Conservation (phyloP, 2,888 invertebrate species). For the Tetanocera ferruginea region DNA sequence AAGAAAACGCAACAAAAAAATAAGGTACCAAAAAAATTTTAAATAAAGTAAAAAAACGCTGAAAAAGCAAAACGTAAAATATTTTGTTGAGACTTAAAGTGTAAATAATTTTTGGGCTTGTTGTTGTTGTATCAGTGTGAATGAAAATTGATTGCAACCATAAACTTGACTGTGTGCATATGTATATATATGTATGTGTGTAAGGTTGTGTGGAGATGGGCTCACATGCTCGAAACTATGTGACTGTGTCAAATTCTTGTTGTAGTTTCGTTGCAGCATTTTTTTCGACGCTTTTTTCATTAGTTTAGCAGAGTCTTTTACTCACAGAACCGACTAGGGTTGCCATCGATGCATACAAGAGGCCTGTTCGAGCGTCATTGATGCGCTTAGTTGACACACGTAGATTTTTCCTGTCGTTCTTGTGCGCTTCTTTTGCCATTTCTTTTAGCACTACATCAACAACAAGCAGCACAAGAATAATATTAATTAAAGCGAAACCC, state of each 20-base stretch:
- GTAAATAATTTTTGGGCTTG: background rate
- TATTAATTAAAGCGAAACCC: background rate
- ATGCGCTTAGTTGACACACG: constrained; percentile 27
- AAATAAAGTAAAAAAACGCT: constrained; percentile 10
- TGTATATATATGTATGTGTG: background rate
- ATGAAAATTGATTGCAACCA: background rate
- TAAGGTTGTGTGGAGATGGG: background rate
- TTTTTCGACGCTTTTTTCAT: too few relatives aligned
- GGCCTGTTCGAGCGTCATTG: constrained; percentile 14
- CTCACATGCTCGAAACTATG: background rate
- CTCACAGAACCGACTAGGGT: background rate
- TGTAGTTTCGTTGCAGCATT: constrained; percentile 6
- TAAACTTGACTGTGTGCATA: background rate
- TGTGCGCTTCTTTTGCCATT: background rate
- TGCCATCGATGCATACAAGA: background rate
- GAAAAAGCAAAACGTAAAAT: constrained; percentile 19
- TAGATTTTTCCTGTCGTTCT: background rate
- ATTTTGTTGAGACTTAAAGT: background rate
- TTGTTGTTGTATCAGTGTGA: too few relatives aligned
- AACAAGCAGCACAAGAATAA: background rate
- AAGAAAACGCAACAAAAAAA: constrained; percentile 11
- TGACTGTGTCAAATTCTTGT: constrained; percentile 21
- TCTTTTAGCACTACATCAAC: background rate
- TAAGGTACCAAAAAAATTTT: background rate
- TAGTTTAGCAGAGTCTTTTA: background rate